phyloP scores from a whole-genome alignment of 1,140 invertebrate species.

The Drosophila sechellia region DNA sequence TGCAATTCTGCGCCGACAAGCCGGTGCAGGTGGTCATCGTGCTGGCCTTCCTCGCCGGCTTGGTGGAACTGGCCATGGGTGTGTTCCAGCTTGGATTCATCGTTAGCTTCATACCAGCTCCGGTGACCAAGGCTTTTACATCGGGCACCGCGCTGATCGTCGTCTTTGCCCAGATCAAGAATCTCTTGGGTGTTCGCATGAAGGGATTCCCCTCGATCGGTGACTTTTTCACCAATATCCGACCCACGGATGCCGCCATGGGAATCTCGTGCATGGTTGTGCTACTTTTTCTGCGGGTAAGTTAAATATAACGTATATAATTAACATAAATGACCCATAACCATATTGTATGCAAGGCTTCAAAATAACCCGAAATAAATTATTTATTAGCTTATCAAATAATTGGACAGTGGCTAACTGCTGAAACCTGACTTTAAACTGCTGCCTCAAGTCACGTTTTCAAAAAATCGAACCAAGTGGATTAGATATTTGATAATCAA shows the following conservation, averaged over 20 bases:
- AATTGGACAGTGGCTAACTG: no score
- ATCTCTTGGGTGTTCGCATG: constrained; percentile 90
- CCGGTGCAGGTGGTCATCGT: constrained; percentile 92
- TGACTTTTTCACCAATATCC: constrained; percentile 88
- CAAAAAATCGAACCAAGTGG: no score
- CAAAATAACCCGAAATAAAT: no score
- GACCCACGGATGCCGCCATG: constrained; percentile 88
- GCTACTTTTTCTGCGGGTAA: constrained; percentile 90
- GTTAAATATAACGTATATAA: constrained; percentile 40
- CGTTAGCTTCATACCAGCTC: constrained; percentile 97
- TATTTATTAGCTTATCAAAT: no score
- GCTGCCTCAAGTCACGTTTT: no score
- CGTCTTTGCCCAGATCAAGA: constrained; percentile 94
- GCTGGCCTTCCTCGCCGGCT: constrained; percentile 90
- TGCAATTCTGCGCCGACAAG: constrained; percentile 89
- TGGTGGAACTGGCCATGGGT: constrained; percentile 92
- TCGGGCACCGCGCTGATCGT: constrained; percentile 97
- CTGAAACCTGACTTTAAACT: no score
- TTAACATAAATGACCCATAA: no score
- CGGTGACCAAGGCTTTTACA: constrained; percentile 97
- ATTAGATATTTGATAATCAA: not conserved
- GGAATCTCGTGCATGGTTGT: constrained; percentile 89
- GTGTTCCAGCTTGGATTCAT: constrained; percentile 89
- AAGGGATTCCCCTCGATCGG: constrained; percentile 89
- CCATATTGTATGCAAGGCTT: no score